A percentile compares a stretch with the other conserved stretches of the same genome.
Evolutionary conservation across 2,888 invertebrate species (phyloP).

Genomic region (Cylloceria caligata): DNA sequence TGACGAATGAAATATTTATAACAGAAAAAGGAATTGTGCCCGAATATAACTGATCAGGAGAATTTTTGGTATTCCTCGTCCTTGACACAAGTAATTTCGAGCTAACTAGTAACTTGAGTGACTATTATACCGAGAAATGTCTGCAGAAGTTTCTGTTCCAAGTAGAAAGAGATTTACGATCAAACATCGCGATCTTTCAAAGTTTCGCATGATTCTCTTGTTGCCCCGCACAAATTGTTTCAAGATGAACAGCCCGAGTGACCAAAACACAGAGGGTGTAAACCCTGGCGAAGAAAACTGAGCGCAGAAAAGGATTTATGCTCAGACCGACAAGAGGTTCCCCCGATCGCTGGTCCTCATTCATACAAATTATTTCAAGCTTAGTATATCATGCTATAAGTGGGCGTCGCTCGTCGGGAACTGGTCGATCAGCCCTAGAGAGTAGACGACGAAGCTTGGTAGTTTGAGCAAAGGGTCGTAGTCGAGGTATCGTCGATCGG

Average conservation of each 20-base stretch:
- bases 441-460: conserved; percentile 39
- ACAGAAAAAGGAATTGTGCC: too few relatives aligned
- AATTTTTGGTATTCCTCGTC: neutral
- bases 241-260: conserved; percentile 41
- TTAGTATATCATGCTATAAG: conserved; percentile 63
- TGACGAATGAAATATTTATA: too few relatives aligned
- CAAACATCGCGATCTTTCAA: neutral
- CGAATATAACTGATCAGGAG: neutral
- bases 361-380: conserved; percentile 58
- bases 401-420: conserved; percentile 63
- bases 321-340: neutral
- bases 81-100: conserved; percentile 5
- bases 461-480: conserved; percentile 20
- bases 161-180: conserved; percentile 37
- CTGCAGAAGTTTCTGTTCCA: neutral
- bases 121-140: neutral
- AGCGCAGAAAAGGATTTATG: conserved; percentile 8
- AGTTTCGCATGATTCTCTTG: conserved; percentile 41
- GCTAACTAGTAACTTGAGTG: neutral
- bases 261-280: conserved; percentile 2
- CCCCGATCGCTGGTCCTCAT: conserved; percentile 14
- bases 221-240: conserved; percentile 48
- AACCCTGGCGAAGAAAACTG: neutral
- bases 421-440: conserved; percentile 55
- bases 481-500: conserved; percentile 52